Evolutionary conservation across 2,113 vertebrate genomes (phyloP).

Genomic region (Chauna torquata): DNA sequence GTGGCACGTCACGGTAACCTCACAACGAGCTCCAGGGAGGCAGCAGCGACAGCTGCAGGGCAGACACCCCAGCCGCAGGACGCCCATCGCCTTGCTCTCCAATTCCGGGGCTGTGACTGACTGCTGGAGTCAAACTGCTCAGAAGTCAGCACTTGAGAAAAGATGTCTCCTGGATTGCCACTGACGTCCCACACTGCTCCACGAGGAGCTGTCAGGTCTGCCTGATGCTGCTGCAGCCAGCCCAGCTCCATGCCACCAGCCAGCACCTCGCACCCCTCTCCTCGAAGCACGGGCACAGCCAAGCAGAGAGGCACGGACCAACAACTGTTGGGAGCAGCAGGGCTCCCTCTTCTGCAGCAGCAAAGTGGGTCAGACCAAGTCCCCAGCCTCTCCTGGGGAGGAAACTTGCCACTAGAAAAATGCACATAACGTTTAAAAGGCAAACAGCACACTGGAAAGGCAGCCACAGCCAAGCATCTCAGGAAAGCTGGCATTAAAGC

Average conservation of each 20-base stretch:
- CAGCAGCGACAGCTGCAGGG: too few relatives aligned
- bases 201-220: not conserved
- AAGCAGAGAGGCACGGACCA: too few relatives aligned
- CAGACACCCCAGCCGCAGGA: too few relatives aligned
- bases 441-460: accelerated
- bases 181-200: not conserved
- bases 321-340: not conserved
- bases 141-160: too few relatives aligned
- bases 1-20: accelerated
- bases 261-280: too few relatives aligned
- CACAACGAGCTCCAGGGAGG: too few relatives aligned
- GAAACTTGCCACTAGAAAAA: too few relatives aligned
- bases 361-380: not conserved
- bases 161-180: not conserved
- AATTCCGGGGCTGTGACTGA: too few relatives aligned
- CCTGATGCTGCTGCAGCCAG: accelerated
- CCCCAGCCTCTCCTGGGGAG: not conserved
- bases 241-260: too few relatives aligned
- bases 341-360: not conserved
- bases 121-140: too few relatives aligned
- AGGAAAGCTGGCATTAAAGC: not conserved
- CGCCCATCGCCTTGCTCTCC: too few relatives aligned
- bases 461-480: not conserved
- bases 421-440: accelerated
- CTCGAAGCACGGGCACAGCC: too few relatives aligned